Conservation (phyloP, 1,140 invertebrate species). For the Phenacoccus solenopsis region DNA sequence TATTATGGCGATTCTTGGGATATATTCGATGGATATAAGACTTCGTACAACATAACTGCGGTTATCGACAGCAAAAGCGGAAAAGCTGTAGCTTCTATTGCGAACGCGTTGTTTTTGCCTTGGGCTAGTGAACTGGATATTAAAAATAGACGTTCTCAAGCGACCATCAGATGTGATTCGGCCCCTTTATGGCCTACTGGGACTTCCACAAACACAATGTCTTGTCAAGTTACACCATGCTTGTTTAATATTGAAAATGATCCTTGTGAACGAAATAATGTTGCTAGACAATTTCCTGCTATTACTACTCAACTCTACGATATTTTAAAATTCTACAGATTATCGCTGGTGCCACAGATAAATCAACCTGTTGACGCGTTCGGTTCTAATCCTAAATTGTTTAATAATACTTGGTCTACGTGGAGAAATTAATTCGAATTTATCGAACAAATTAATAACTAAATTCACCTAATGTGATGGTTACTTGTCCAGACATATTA, state of each 20-base stretch:
- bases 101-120: constrained; percentile 21
- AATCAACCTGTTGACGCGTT: constrained; percentile 33
- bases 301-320: constrained; percentile 35
- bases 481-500: too few species aligned
- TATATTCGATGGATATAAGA: neutral
- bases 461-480: too few species aligned
- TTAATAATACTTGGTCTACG: constrained; percentile 38
- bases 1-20: constrained; percentile 31
- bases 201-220: constrained; percentile 17
- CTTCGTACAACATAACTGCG: constrained; percentile 23
- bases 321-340: constrained; percentile 33
- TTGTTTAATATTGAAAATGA: constrained; percentile 49
- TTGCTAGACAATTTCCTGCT: constrained; percentile 36
- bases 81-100: constrained; percentile 21
- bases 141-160: constrained; percentile 31
- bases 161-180: constrained; percentile 29
- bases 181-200: constrained; percentile 19
- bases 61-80: constrained; percentile 24
- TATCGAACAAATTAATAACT: too few species aligned
- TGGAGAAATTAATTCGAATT: constrained; percentile 30
- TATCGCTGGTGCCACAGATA: constrained; percentile 31
- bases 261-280: constrained; percentile 52
- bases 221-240: constrained; percentile 36
- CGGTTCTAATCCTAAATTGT: constrained; percentile 35
- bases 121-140: constrained; percentile 24